phyloP scores from a whole-genome alignment of 2,113 vertebrate species.

The Felis chaus region DNA sequence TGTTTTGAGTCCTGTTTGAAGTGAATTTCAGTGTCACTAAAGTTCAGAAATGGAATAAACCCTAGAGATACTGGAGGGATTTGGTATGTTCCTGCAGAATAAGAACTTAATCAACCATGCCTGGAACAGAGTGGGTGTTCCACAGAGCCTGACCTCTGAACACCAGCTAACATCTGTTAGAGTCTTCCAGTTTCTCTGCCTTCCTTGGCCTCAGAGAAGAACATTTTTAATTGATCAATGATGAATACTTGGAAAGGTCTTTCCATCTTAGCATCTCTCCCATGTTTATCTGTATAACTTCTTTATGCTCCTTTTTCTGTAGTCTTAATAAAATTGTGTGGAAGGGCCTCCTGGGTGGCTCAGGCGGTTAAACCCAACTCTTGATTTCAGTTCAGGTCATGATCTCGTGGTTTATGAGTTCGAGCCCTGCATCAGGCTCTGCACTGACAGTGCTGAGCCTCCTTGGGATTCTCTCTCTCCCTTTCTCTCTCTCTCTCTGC shows the following conservation, averaged over 20 bases:
- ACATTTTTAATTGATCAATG: not conserved
- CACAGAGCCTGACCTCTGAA: not conserved
- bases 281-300: not conserved
- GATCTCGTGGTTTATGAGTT: too few relatives aligned
- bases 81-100: not conserved
- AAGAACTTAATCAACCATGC: not conserved
- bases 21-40: not conserved
- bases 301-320: not conserved
- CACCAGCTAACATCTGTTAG: not conserved
- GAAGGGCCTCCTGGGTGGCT: not conserved
- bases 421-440: too few relatives aligned
- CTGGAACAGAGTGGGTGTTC: not conserved
- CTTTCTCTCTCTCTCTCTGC: too few relatives aligned
- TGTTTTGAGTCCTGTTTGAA: not conserved
- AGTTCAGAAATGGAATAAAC: not conserved
- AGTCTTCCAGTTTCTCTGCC: not conserved
- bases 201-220: not conserved
- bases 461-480: too few relatives aligned
- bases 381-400: too few relatives aligned
- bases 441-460: too few relatives aligned
- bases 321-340: not conserved
- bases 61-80: not conserved
- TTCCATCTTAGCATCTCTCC: not conserved
- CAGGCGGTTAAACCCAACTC: too few relatives aligned
- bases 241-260: not conserved